Conservation (phyloP, 30 jellyfish, hydroid and myxozoan species). For the Clytia hemisphaerica region DNA sequence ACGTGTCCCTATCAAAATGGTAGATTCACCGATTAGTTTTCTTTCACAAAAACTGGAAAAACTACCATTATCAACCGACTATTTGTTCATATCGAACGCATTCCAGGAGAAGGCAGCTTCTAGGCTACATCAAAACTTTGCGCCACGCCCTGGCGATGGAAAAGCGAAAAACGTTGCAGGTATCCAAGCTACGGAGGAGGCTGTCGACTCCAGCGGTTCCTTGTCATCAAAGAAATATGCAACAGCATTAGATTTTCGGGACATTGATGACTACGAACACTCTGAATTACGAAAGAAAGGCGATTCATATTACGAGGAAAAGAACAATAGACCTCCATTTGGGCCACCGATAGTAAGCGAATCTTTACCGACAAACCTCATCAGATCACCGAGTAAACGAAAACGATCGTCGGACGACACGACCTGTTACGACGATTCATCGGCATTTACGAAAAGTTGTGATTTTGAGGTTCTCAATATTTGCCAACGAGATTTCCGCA, state of each 20-base stretch:
- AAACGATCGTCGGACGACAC: constrained; percentile 5
- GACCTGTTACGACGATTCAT: not conserved
- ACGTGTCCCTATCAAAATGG: too few species aligned
- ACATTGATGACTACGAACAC: not conserved
- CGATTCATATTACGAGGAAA: too few species aligned
- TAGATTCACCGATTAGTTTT: constrained; percentile 1
- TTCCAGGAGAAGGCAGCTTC: too few species aligned
- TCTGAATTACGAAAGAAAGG: not conserved
- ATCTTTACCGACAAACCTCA: not conserved
- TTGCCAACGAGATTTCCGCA: constrained; percentile 1
- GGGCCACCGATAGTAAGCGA: not conserved
- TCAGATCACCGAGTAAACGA: constrained; percentile 16
- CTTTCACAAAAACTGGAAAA: not conserved
- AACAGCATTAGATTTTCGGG: not conserved
- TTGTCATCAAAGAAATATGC: too few species aligned
- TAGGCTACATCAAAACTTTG: not conserved
- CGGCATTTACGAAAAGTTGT: constrained; percentile 5
- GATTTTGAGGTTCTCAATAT: constrained; percentile 15
- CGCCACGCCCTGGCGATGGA: not conserved
- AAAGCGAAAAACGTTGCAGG: not conserved
- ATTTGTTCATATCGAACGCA: too few species aligned
- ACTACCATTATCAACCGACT: not conserved
- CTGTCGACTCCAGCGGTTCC: not conserved
- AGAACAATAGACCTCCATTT: too few species aligned
- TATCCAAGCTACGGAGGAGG: not conserved